Evolutionary conservation across 1,140 invertebrate species (phyloP), one percentile per base, ranked within the genome.

Genomic region (Aphidius gifuensis): DNA sequence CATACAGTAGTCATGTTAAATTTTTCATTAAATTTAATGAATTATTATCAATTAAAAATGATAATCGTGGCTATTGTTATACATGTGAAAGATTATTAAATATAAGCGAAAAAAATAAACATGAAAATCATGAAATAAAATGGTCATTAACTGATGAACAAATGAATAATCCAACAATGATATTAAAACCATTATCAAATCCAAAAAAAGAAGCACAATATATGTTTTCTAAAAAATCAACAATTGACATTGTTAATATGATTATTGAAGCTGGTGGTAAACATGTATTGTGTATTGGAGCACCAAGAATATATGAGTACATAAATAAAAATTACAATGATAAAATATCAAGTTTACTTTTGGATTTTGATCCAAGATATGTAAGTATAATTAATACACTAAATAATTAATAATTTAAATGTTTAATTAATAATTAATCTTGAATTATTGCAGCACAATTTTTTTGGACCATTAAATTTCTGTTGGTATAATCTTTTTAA

Each of bases 401-500:
- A n/a, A 51, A 32, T 51, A 32, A 32, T 16, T 16, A 16, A 16
- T 16, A 16, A 16, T 16, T 16, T 16, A 16, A 16, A 16, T 16
- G 16, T 16, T 16, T 16, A 16, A 16, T 16, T 16, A 16, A 16
- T 16, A 0, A 16, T 16, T 16, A 16, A 9, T 5, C 42, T 48
- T 56, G 0, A 53, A 38, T 38, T 16, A 39, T 21, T 40, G 46
- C 69, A 88, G 86, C 82, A 86, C 50, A 84, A 85, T 57, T 92
- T 94, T 72, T 88, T 90, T 69, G 79, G 84, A 1, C 82, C 86
- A 0, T 69, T 85, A 21, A 81, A 87, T 70, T 94, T 88, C 70
- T 85, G 87, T 46, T 89, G 86, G 80, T 96, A 93, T 75, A 96
- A 96, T 74, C 88, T 93, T 83, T 94, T 95, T 74, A 96, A 96